These are phyloP conservation scores for Eremobia ochroleuca DNA, from an alignment of 2,888 invertebrate species.

Conservation along the genomic window DNA sequence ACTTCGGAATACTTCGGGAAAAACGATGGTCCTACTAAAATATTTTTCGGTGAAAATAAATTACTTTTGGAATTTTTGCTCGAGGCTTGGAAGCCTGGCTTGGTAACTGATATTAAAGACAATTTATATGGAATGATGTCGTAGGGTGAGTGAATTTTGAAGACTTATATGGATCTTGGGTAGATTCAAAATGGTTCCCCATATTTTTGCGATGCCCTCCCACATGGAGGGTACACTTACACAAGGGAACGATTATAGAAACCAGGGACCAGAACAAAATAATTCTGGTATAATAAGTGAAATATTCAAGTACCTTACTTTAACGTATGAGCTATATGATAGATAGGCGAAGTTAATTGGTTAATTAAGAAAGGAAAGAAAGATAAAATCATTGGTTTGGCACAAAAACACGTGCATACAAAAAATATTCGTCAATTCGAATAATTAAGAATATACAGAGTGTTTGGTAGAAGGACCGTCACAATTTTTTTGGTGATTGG, in stretches of 20 bases:
- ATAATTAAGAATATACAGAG: too few relatives aligned
- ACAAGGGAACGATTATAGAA: not conserved
- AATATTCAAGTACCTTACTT: not conserved
- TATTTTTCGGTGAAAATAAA: conserved; percentile 48
- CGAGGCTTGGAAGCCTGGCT: conserved; percentile 19
- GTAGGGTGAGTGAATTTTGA: conserved; percentile 35
- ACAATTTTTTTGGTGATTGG: too few relatives aligned
- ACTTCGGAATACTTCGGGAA: conserved; percentile 15
- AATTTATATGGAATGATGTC: conserved; percentile 37
- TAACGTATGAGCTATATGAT: too few relatives aligned
- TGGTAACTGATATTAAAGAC: conserved; percentile 43
- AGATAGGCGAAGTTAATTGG: too few relatives aligned
- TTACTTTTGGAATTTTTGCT: conserved; percentile 42
- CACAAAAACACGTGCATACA: too few relatives aligned
- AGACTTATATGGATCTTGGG: conserved; percentile 8
- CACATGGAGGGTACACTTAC: not conserved
- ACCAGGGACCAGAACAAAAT: not conserved
- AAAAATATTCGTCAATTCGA: too few relatives aligned
- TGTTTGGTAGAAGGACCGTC: too few relatives aligned
- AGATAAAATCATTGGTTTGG: too few relatives aligned
- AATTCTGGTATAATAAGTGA: not conserved
- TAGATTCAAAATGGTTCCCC: conserved; percentile 2
- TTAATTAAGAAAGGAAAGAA: too few relatives aligned
- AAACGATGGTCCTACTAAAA: conserved; percentile 36
- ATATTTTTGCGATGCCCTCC: conserved; percentile 5